Evolutionary conservation across 2,797 vertebrate species (phyloP).

Genomic region (Coracias cyanogaster): DNA sequence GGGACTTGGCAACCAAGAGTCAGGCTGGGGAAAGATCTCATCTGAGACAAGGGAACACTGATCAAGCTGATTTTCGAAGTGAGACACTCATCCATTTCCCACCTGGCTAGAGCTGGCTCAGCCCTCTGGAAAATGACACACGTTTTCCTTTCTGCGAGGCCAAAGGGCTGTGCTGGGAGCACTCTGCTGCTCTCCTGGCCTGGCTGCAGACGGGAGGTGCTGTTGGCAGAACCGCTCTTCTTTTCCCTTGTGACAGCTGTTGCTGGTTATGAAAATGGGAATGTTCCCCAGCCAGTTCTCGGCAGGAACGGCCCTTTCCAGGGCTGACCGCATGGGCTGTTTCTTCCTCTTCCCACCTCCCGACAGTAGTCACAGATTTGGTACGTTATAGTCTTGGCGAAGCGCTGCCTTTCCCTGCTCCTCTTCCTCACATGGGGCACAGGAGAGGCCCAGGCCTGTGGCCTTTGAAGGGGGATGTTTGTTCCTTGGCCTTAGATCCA

Average conservation of each 20-base stretch:
- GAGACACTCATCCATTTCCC: background rate
- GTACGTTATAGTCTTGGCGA: background rate
- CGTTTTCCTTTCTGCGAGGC: background rate
- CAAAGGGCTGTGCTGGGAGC: slow-evolving; percentile 1
- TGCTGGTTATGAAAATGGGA: slow-evolving; percentile 43
- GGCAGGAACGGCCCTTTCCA: slow-evolving; percentile 47
- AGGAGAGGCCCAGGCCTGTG: background rate
- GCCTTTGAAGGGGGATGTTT: background rate
- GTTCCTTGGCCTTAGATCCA: background rate
- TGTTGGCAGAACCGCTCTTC: background rate
- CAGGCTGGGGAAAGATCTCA: background rate
- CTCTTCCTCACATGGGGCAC: background rate
- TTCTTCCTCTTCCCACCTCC: slow-evolving; percentile 24
- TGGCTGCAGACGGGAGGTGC: background rate
- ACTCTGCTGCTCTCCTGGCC: background rate
- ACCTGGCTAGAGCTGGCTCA: slow-evolving; percentile 46
- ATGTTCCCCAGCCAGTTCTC: slow-evolving; percentile 27
- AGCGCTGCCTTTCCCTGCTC: background rate
- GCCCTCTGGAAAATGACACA: slow-evolving; percentile 52
- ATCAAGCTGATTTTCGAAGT: background rate
- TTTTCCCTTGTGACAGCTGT: slow-evolving; percentile 46
- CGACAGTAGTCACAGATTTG: background rate
- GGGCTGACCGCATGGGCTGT: background rate
- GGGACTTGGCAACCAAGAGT: background rate
- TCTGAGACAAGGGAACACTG: background rate